phyloP scores from a whole-genome alignment of 1,140 invertebrate genomes.

The Manduca sexta region DNA sequence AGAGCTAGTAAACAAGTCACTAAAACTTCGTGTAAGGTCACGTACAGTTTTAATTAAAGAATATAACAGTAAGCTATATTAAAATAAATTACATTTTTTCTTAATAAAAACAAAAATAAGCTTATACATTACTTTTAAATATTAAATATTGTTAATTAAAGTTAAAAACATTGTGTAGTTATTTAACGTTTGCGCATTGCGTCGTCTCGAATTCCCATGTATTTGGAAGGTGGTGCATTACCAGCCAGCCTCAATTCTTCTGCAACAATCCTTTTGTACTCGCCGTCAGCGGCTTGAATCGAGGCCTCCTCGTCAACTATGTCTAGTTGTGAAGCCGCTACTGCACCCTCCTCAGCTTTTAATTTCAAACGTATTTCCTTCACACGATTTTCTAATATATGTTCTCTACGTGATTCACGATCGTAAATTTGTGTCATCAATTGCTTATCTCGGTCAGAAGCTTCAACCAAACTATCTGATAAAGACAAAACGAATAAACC shows the following conservation, averaged over 20 bases:
- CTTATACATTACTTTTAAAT: background rate
- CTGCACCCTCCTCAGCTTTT: constrained; percentile 23
- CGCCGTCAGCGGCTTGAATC: constrained; percentile 29
- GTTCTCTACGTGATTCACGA: constrained; percentile 87
- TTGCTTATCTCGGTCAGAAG: constrained; percentile 81
- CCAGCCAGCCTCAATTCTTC: constrained; percentile 20
- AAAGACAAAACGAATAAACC: constrained; percentile 84
- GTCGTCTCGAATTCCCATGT: background rate
- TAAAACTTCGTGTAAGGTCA: too few species aligned
- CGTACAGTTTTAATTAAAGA: too few species aligned
- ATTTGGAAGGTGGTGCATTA: background rate
- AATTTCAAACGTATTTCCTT: constrained; percentile 79
- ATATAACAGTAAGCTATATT: too few species aligned
- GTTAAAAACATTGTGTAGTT: background rate
- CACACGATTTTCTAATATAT: constrained; percentile 88
- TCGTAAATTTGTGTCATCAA: constrained; percentile 81
- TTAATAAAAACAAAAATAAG: background rate
- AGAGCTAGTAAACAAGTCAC: too few species aligned
- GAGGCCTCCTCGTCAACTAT: constrained; percentile 22
- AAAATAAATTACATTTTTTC: too few species aligned
- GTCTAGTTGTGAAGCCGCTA: constrained; percentile 2
- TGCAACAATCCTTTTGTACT: constrained; percentile 30
- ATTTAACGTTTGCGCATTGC: constrained; percentile 6
- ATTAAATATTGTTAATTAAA: too few species aligned
- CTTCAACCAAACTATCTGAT: constrained; percentile 81